Conservation (phyloP, 2,888 invertebrate genomes). For the Mystacides longicornis region DNA sequence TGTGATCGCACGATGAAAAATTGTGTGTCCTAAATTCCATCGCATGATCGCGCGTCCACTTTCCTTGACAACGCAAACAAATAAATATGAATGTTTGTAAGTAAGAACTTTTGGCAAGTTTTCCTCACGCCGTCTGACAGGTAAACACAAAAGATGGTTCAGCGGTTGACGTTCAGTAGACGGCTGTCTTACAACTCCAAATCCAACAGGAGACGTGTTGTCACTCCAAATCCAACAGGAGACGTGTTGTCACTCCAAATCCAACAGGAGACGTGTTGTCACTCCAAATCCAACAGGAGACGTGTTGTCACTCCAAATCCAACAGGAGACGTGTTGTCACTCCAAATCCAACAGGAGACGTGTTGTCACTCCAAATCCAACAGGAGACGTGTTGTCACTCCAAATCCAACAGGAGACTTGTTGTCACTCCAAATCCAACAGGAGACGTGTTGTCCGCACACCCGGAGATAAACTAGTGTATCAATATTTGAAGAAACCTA, state of each 20-base stretch:
- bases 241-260: background rate
- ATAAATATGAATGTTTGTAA: no score
- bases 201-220: background rate
- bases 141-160: background rate
- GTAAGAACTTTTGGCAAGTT: no score
- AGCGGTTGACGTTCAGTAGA: background rate
- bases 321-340: background rate
- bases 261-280: background rate
- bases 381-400: background rate
- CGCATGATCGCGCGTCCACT: no score
- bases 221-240: background rate
- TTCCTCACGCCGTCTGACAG: background rate
- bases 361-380: background rate
- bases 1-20: no score
- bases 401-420: background rate
- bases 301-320: background rate
- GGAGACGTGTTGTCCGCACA: background rate
- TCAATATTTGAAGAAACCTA: background rate
- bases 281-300: background rate
- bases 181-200: background rate
- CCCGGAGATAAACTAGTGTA: background rate
- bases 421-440: background rate
- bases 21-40: no score
- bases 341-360: background rate
- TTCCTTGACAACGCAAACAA: no score